phyloP scores from a whole-genome alignment of 2,113 vertebrate species.

The Fregetta grallaria region DNA sequence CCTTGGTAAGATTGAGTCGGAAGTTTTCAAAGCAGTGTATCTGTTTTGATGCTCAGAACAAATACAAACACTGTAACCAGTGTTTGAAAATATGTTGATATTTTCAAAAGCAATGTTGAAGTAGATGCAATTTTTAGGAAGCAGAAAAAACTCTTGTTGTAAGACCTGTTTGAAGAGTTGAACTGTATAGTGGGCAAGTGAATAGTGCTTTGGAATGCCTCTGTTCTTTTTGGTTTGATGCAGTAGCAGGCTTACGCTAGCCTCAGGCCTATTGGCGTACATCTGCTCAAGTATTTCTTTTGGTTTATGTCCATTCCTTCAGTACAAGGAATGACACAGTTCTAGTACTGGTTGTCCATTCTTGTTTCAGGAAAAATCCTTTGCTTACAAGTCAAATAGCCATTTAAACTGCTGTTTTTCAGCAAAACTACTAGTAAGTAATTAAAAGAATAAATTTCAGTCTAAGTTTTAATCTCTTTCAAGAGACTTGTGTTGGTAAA shows the following conservation, averaged over 20 bases:
- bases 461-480: background rate
- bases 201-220: background rate
- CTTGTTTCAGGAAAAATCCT: background rate
- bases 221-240: background rate
- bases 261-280: background rate
- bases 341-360: background rate
- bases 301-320: background rate
- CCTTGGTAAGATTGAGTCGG: background rate
- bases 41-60: background rate
- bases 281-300: background rate
- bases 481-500: background rate
- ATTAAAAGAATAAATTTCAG: background rate
- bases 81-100: background rate
- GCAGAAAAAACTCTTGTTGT: background rate
- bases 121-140: background rate
- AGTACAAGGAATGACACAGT: background rate
- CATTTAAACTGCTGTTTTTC: background rate
- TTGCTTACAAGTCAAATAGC: background rate
- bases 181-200: accelerated
- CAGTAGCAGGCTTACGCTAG: background rate
- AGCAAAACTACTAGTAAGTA: background rate
- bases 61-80: background rate
- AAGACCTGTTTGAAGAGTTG: background rate
- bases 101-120: background rate
- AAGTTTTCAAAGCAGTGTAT: background rate